Conservation (phyloP, 2,797 vertebrate species). For the Neopelma chrysocephalum region DNA sequence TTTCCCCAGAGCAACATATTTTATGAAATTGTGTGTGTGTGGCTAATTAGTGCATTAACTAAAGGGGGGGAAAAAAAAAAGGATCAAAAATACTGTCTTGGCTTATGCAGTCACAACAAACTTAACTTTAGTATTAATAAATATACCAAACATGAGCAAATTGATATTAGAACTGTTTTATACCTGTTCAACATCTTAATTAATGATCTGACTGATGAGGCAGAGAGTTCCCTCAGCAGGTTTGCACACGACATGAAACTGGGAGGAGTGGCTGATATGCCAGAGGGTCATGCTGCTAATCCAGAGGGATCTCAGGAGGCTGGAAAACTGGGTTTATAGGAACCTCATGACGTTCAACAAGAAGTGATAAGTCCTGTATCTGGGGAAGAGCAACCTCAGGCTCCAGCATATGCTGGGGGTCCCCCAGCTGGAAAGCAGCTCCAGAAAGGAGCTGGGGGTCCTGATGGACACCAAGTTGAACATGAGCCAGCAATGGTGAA, state of each 20-base stretch:
- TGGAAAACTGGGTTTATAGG: background rate
- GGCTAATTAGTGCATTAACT: background rate
- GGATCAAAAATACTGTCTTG: background rate
- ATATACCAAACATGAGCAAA: background rate
- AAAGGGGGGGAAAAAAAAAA: background rate
- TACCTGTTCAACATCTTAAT: background rate
- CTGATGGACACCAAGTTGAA: background rate
- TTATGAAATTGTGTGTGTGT: background rate
- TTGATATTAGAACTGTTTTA: background rate
- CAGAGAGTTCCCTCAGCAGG: background rate
- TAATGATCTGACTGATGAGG: background rate
- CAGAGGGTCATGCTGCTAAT: background rate
- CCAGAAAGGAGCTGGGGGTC: background rate
- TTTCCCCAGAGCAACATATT: background rate
- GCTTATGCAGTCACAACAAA: background rate
- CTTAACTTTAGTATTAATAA: background rate
- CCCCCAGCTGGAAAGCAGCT: background rate
- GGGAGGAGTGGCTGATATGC: background rate
- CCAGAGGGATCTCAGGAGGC: background rate
- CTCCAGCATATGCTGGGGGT: background rate
- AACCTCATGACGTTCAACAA: background rate
- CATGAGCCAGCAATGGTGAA: background rate
- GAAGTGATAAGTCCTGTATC: background rate
- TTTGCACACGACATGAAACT: background rate
- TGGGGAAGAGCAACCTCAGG: background rate